Percentiles rank a stretch among this genome's conserved stretches.
Evolutionary conservation across 30 jellyfish, hydroid and myxozoan species (phyloP).

Genomic region (Aurelia aurita): DNA sequence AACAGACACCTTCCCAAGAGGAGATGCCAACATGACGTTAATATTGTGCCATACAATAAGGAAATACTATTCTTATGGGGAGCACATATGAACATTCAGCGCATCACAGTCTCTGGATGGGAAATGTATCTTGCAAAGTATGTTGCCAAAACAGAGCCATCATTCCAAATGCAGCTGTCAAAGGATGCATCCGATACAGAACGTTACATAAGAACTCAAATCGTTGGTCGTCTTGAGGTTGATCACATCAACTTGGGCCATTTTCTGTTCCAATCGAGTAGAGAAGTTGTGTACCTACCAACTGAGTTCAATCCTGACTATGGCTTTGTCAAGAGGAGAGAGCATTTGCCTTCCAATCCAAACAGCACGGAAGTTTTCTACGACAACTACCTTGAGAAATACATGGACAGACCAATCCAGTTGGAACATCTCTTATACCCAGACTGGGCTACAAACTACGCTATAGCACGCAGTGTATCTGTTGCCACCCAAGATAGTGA

Average conservation of each 20-base stretch:
- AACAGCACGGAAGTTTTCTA: constrained; percentile 3
- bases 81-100: constrained; percentile 3
- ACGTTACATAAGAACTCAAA: no score
- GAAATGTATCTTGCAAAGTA: constrained; percentile 16
- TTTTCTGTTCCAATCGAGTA: background rate
- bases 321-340: background rate
- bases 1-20: background rate
- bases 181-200: background rate
- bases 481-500: background rate
- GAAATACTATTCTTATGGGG: constrained; percentile 1
- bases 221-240: background rate
- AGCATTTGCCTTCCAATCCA: background rate
- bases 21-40: background rate
- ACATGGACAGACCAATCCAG: constrained; percentile 18
- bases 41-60: background rate
- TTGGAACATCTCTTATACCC: background rate
- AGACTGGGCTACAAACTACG: constrained; percentile 6
- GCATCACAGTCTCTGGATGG: background rate
- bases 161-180: no score
- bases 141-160: constrained; percentile 2
- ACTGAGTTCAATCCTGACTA: constrained; percentile 16
- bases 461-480: background rate
- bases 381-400: background rate
- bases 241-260: constrained; percentile 18
- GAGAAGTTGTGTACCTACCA: background rate